Evolutionary conservation across 2,888 invertebrate species (phyloP).

Genomic region (Drosophila eohydei): DNA sequence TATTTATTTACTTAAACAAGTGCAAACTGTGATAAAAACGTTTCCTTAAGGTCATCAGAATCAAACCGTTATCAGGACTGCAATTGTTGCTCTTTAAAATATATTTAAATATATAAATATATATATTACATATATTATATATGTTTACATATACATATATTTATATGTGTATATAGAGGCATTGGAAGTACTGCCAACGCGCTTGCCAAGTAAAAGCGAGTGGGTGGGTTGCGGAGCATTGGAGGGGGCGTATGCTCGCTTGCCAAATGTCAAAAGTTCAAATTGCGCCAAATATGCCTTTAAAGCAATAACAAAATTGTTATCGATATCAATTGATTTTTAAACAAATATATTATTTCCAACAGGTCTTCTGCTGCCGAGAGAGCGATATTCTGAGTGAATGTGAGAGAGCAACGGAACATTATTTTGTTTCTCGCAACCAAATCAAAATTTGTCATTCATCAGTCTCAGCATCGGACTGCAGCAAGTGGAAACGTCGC

Average conservation of each 20-base stretch:
- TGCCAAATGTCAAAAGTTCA: conserved; percentile 64
- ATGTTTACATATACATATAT: background rate
- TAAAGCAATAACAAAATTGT: conserved; percentile 36
- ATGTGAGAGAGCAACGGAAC: conserved; percentile 14
- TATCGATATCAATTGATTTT: conserved; percentile 56
- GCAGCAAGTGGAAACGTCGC: conserved; percentile 55
- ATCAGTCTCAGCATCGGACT: conserved; percentile 37
- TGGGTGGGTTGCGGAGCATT: conserved; percentile 4
- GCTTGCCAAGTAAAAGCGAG: conserved; percentile 44
- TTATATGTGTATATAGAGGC: background rate
- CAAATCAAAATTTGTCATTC: conserved; percentile 41
- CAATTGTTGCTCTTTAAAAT: conserved; percentile 18
- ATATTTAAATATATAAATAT: conserved; percentile 7
- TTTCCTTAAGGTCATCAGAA: conserved; percentile 26
- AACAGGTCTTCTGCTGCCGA: conserved; percentile 52
- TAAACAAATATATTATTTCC: conserved; percentile 37
- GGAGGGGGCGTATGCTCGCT: conserved; percentile 37
- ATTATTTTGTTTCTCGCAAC: conserved; percentile 30
- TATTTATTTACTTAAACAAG: conserved; percentile 33
- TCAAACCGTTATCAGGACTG: conserved; percentile 28
- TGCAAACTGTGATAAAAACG: conserved; percentile 45
- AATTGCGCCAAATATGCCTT: conserved; percentile 48
- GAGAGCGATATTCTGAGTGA: conserved; percentile 8
- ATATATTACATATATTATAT: background rate
- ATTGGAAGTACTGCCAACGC: conserved; percentile 48